Percentiles rank a stretch among this genome's conserved stretches.
Conservation (phyloP, 2,888 invertebrate species). For the Leptinotarsa peninsularis region DNA sequence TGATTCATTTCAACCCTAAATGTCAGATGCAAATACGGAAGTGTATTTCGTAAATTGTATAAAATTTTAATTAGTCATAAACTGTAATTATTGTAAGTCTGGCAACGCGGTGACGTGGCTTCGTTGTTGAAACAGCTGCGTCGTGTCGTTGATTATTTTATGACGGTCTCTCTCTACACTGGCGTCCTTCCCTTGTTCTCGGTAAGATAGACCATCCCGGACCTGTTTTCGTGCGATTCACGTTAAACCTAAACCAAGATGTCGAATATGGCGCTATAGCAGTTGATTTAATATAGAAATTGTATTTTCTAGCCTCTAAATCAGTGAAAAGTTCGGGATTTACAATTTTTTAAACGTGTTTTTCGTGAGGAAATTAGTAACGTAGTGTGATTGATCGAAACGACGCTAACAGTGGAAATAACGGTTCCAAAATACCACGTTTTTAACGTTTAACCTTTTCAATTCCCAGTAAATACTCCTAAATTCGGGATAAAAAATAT, state of each 20-base stretch:
- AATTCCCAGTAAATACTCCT: constrained; percentile 41
- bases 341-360: constrained; percentile 40
- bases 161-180: constrained; percentile 45
- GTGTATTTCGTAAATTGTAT: too few relatives aligned
- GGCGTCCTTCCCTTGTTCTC: constrained; percentile 62
- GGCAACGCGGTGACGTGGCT: constrained; percentile 43
- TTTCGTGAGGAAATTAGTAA: constrained; percentile 48
- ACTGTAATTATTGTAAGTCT: too few relatives aligned
- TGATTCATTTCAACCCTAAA: too few relatives aligned
- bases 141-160: constrained; percentile 55
- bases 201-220: constrained; percentile 66
- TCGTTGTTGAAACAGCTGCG: constrained; percentile 46
- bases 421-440: constrained; percentile 56
- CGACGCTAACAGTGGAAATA: constrained; percentile 46
- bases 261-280: constrained; percentile 63
- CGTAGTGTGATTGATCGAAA: constrained; percentile 47
- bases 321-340: constrained; percentile 42
- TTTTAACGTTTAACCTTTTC: constrained; percentile 52
- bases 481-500: constrained; percentile 40
- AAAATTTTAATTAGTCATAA: too few relatives aligned
- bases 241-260: constrained; percentile 64
- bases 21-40: too few relatives aligned
- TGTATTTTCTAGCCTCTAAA: constrained; percentile 60
- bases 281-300: constrained; percentile 61
- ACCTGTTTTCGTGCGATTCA: constrained; percentile 65